Evolutionary conservation across 2,113 vertebrate genomes (phyloP).

Genomic region (Vimba vimba): DNA sequence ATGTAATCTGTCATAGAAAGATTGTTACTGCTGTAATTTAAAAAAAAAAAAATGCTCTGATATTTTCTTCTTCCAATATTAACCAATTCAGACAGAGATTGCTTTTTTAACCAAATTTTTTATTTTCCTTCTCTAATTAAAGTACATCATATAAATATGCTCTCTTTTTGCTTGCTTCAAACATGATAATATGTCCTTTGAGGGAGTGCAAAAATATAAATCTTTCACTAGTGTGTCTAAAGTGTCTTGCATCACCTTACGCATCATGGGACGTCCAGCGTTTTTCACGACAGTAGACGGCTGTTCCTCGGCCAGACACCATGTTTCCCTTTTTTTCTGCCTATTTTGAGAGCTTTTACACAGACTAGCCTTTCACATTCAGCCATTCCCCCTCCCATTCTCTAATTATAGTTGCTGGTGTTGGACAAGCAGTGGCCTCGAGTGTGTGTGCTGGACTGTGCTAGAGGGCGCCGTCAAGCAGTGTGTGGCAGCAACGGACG

Average conservation of each 20-base stretch:
- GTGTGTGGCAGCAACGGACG: slow-evolving; percentile 70
- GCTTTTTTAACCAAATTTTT: neutral
- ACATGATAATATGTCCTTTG: neutral
- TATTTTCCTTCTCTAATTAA: neutral
- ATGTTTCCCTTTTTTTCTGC: neutral
- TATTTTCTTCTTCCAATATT: neutral
- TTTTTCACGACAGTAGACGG: neutral
- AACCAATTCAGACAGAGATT: neutral
- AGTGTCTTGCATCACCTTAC: neutral
- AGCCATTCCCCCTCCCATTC: neutral
- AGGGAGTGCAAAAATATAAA: neutral
- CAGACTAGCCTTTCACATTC: slow-evolving; percentile 9
- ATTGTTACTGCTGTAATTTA: neutral
- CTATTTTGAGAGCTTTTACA: slow-evolving; percentile 4
- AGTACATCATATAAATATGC: neutral
- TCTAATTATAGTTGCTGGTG: slow-evolving; percentile 17
- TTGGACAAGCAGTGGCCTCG: slow-evolving; percentile 41
- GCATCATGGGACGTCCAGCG: neutral
- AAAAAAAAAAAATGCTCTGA: neutral
- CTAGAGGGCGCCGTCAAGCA: slow-evolving; percentile 62
- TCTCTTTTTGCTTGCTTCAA: neutral
- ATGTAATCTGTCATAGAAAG: neutral
- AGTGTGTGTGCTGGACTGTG: slow-evolving; percentile 67
- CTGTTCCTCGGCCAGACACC: slow-evolving; percentile 8
- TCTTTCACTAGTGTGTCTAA: neutral